A percentile compares a stretch with the other conserved stretches of the same genome.
Evolutionary conservation across 1,140 invertebrate species (phyloP).

Genomic region (Neuroterus valhalla): DNA sequence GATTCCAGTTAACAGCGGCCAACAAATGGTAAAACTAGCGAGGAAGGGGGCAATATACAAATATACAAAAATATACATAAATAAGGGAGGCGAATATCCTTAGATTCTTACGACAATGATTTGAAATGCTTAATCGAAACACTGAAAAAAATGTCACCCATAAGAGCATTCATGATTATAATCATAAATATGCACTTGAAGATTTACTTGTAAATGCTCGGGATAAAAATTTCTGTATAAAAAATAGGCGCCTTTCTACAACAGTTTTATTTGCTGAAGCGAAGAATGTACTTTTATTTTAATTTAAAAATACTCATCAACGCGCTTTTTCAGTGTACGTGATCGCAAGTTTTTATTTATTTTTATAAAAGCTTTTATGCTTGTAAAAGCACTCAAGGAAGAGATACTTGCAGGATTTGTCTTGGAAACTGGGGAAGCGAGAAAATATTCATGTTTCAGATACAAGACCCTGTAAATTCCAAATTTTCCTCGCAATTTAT

Average conservation of each 20-base stretch:
- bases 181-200: neutral
- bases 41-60: conserved; percentile 32
- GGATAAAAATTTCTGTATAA: neutral
- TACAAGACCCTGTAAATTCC: conserved; percentile 38
- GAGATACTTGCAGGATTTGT: too few species aligned
- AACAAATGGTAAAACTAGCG: conserved; percentile 18
- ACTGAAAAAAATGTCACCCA: conserved; percentile 9
- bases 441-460: conserved; percentile 35
- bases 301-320: neutral
- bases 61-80: conserved; percentile 30
- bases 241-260: neutral
- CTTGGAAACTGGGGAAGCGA: conserved; percentile 30
- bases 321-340: conserved; percentile 13
- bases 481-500: conserved; percentile 27
- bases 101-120: neutral
- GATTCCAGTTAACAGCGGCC: neutral
- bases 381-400: conserved; percentile 40
- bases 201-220: conserved; percentile 12
- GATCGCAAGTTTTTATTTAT: conserved; percentile 30
- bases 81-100: neutral
- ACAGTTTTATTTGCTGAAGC: neutral
- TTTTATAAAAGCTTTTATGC: conserved; percentile 24
- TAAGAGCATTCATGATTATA: neutral
- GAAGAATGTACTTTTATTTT: neutral
- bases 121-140: neutral